Conservation (phyloP, 1,140 invertebrate species). For the Whitmania pigra region DNA sequence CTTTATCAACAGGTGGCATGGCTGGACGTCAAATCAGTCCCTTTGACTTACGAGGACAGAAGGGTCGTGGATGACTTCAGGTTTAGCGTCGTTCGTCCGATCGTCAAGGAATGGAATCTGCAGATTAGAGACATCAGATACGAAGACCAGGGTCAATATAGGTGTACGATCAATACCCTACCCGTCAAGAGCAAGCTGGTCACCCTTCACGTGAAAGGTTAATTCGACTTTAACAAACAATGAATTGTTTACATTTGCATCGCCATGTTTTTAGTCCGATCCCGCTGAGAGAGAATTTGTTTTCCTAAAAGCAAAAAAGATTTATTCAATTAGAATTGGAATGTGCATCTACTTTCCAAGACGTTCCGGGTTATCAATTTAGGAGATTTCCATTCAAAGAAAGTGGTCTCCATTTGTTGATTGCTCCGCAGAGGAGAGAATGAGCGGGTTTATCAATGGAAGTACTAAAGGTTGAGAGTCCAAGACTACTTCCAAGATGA, state of each 20-base stretch:
- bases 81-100: constrained; percentile 6
- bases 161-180: constrained; percentile 36
- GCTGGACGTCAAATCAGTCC: constrained; percentile 10
- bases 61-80: not conserved
- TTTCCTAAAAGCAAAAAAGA: too few species aligned
- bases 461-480: too few species aligned
- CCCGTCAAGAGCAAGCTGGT: constrained; percentile 38
- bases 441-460: too few species aligned
- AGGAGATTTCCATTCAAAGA: too few species aligned
- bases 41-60: constrained; percentile 15
- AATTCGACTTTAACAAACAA: constrained; percentile 5
- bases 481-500: too few species aligned
- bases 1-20: constrained; percentile 10
- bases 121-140: constrained; percentile 32
- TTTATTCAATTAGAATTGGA: too few species aligned
- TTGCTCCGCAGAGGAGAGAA: too few species aligned
- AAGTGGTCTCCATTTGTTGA: too few species aligned
- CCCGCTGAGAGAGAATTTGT: too few species aligned
- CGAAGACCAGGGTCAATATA: constrained; percentile 33
- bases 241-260: not conserved
- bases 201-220: constrained; percentile 36
- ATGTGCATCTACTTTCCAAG: too few species aligned
- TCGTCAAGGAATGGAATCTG: constrained; percentile 20
- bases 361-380: too few species aligned
- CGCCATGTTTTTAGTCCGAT: too few species aligned